A percentile compares a stretch with the other conserved stretches of the same genome.
Conservation (phyloP, 2,113 vertebrate species). For the Oreochromis aureus region DNA sequence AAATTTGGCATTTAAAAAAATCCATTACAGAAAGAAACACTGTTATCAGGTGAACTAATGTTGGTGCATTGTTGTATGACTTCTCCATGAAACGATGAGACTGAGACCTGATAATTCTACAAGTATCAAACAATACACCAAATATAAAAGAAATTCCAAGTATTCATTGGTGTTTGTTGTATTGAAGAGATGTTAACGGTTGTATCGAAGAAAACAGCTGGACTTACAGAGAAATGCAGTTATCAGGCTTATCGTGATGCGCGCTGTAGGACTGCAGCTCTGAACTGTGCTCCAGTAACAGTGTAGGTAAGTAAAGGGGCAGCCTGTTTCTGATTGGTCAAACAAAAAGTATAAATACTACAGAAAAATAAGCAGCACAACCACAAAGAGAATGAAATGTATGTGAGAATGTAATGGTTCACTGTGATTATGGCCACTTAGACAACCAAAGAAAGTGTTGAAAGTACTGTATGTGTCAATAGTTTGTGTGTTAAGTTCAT, state of each 20-base stretch:
- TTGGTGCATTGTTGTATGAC: accelerated
- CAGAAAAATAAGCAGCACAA: not conserved
- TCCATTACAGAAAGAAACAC: no score
- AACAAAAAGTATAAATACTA: not conserved
- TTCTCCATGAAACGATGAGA: no score
- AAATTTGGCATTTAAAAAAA: no score
- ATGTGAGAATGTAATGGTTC: not conserved
- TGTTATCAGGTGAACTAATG: no score
- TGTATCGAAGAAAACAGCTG: no score
- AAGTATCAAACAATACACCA: no score
- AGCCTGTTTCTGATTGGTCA: not conserved
- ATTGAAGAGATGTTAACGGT: not conserved
- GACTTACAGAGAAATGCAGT: not conserved
- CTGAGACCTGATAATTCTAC: no score
- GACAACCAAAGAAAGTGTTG: not conserved
- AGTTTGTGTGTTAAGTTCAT: accelerated
- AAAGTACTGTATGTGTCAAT: not conserved
- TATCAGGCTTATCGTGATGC: no score
- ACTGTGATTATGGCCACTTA: not conserved
- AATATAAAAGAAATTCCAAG: no score
- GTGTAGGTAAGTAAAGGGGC: not conserved
- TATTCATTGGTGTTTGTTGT: no score
- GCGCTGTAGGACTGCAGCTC: not conserved
- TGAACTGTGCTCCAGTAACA: not conserved
- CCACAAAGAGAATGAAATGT: not conserved